phyloP scores from a whole-genome alignment of 1,140 invertebrate genomes.

The Batillaria attramentaria region DNA sequence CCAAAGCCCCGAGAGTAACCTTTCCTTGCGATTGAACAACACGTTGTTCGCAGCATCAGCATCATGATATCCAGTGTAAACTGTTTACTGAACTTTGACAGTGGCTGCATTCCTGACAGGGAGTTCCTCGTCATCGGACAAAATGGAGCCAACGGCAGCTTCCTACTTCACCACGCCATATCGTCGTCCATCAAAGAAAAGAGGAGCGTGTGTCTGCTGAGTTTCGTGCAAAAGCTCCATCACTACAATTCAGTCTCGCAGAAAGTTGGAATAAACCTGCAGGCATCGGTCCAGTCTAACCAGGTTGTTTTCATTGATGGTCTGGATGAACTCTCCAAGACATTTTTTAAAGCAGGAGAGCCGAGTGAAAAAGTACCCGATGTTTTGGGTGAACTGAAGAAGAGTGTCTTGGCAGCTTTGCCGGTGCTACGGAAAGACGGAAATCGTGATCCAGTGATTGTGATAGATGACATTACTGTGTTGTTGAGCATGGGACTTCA shows the following conservation, averaged over 20 bases:
- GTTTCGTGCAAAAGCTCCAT: slow-evolving; percentile 50
- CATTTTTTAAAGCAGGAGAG: neutral
- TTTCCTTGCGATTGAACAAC: too few species aligned
- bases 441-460: neutral
- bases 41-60: too few species aligned
- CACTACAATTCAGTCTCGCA: slow-evolving; percentile 56
- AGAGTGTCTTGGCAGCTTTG: slow-evolving; percentile 17
- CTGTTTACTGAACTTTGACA: slow-evolving; percentile 37
- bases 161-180: slow-evolving; percentile 53
- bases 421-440: neutral
- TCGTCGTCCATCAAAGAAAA: slow-evolving; percentile 41
- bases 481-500: slow-evolving; percentile 47
- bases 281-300: slow-evolving; percentile 37
- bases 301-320: slow-evolving; percentile 55
- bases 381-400: neutral
- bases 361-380: slow-evolving; percentile 11
- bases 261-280: slow-evolving; percentile 54
- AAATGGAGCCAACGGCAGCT: slow-evolving; percentile 41
- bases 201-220: slow-evolving; percentile 43
- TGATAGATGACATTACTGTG: slow-evolving; percentile 54
- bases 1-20: too few species aligned
- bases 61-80: slow-evolving; percentile 47
- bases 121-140: slow-evolving; percentile 39
- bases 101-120: slow-evolving; percentile 9
- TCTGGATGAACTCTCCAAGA: slow-evolving; percentile 43